A percentile compares a stretch with the other conserved stretches of the same genome.
Evolutionary conservation across 2,888 invertebrate species (phyloP).

Genomic region (Parnassius glacialis): DNA sequence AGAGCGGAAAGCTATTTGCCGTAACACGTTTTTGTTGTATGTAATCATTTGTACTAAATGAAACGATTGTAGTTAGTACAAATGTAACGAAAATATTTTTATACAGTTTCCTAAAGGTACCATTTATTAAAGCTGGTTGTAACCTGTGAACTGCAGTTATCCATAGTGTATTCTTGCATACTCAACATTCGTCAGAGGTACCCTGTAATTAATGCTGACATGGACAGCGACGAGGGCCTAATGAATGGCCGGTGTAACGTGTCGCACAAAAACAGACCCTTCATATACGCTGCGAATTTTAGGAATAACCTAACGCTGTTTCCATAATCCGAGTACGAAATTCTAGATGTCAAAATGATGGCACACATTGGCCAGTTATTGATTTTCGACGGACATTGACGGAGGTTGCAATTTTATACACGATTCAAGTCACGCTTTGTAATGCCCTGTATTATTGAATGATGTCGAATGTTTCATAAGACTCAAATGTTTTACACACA

Average conservation of each 20-base stretch:
- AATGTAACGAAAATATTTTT: no score
- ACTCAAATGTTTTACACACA: no score
- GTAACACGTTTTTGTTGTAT: no score
- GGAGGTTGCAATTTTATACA: slow-evolving; percentile 49
- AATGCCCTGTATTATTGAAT: slow-evolving; percentile 26
- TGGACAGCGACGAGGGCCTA: slow-evolving; percentile 58
- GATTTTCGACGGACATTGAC: slow-evolving; percentile 61
- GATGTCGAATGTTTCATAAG: no score
- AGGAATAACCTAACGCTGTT: slow-evolving; percentile 29
- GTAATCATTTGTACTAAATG: no score
- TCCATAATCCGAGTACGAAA: slow-evolving; percentile 52
- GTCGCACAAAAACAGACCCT: slow-evolving; percentile 70
- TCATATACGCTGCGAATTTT: slow-evolving; percentile 51
- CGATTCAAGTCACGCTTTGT: slow-evolving; percentile 31
- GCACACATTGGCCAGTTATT: slow-evolving; percentile 67
- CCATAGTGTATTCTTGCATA: slow-evolving; percentile 38
- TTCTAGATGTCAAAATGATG: slow-evolving; percentile 74
- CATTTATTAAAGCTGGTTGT: slow-evolving; percentile 1
- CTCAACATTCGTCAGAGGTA: slow-evolving; percentile 58
- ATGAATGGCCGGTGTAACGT: slow-evolving; percentile 71
- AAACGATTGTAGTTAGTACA: no score
- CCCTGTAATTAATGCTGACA: slow-evolving; percentile 73
- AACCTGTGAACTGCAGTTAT: slow-evolving; percentile 13
- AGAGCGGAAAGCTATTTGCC: no score
- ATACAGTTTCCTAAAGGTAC: background rate